phyloP scores from a whole-genome alignment of 92 coral and sea anemone genomes.

The Phenganax marumi region DNA sequence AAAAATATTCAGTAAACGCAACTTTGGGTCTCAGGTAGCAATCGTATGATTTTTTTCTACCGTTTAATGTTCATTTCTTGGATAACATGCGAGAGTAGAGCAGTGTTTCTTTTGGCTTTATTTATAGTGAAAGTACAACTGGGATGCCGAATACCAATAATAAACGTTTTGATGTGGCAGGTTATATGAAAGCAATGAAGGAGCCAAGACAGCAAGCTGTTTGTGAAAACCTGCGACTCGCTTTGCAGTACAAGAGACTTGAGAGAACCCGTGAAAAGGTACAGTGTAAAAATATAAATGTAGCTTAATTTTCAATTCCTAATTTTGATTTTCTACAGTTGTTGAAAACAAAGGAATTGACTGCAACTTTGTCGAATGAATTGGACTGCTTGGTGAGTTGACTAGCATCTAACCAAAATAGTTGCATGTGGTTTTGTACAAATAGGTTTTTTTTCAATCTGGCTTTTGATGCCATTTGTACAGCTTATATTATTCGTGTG shows the following conservation, averaged over 20 bases:
- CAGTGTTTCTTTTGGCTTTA: constrained; percentile 26
- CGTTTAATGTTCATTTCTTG: constrained; percentile 37
- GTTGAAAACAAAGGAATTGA: constrained; percentile 19
- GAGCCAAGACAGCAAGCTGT: constrained; percentile 60
- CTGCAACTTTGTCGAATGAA: constrained; percentile 27
- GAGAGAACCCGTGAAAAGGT: constrained; percentile 26
- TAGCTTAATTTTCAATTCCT: background rate
- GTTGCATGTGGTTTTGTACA: background rate
- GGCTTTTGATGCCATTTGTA: background rate
- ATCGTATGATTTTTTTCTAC: constrained; percentile 59
- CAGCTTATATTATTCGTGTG: no score
- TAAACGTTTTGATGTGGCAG: constrained; percentile 50
- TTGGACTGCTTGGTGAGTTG: constrained; percentile 16
- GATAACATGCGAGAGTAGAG: constrained; percentile 38
- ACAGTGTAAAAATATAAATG: background rate
- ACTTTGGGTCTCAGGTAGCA: constrained; percentile 47
- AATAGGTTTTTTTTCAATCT: background rate
- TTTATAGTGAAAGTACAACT: constrained; percentile 37
- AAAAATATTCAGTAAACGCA: background rate
- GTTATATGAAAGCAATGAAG: constrained; percentile 60
- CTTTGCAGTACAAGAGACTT: constrained; percentile 17
- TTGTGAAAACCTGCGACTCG: constrained; percentile 9
- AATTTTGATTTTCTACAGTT: constrained; percentile 4
- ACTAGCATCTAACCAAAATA: background rate
- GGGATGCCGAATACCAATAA: constrained; percentile 60